Percentiles rank a stretch among this genome's conserved stretches.
These are phyloP conservation scores for Platygyra sinensis DNA, from an alignment of 64 coral and sea anemone genomes.

Conservation along the genomic window DNA sequence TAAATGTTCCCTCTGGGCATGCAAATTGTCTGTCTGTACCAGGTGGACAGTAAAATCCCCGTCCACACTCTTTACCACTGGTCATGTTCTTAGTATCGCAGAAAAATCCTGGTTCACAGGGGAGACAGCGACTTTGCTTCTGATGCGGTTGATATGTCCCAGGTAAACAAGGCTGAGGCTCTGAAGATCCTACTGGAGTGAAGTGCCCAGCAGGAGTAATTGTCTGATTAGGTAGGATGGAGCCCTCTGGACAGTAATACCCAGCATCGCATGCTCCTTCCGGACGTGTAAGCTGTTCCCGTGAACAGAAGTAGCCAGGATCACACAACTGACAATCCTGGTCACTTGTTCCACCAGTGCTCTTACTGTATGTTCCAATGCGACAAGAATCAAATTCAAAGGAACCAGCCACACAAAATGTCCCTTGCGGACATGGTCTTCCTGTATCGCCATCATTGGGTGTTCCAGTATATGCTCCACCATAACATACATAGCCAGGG, in stretches of 20 bases:
- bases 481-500: constrained; percentile 86
- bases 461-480: constrained; percentile 87
- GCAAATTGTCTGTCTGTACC: constrained; percentile 89
- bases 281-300: constrained; percentile 72
- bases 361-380: constrained; percentile 88
- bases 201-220: constrained; percentile 82
- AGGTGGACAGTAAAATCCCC: constrained; percentile 90
- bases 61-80: constrained; percentile 45
- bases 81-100: constrained; percentile 95
- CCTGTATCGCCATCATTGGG: constrained; percentile 92
- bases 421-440: constrained; percentile 84
- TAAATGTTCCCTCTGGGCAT: constrained; percentile 92
- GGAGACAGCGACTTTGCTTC: constrained; percentile 71
- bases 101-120: constrained; percentile 78
- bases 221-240: constrained; percentile 74
- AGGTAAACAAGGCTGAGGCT: constrained; percentile 84
- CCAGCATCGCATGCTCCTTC: constrained; percentile 92
- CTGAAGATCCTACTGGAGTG: constrained; percentile 78
- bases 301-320: constrained; percentile 85
- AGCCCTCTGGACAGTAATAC: constrained; percentile 87
- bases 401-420: constrained; percentile 90
- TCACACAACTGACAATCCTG: constrained; percentile 94
- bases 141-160: constrained; percentile 92
- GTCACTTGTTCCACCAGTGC: constrained; percentile 92
- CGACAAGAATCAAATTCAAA: constrained; percentile 92